A percentile compares a stretch with the other conserved stretches of the same genome.
Conservation (phyloP, 2,113 vertebrate genomes). For the Peucedramus taeniatus region DNA sequence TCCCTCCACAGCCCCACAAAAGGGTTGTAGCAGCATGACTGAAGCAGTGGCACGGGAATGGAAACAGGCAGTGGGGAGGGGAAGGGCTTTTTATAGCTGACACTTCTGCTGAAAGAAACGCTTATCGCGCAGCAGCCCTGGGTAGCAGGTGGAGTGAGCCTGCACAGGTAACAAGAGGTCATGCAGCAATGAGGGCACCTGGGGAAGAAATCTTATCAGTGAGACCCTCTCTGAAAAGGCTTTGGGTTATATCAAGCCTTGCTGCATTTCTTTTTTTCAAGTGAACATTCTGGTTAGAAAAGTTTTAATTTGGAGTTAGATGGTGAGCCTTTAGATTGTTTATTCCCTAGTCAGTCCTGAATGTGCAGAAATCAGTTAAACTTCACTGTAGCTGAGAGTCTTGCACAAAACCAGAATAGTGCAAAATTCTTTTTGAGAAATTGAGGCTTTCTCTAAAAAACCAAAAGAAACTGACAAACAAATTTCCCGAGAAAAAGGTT, state of each 20-base stretch:
- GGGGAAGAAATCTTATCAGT: not conserved
- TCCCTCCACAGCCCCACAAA: not conserved
- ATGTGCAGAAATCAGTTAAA: not conserved
- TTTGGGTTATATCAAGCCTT: not conserved
- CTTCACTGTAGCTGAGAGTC: not conserved
- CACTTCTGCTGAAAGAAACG: constrained; percentile 29
- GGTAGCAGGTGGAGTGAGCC: constrained; percentile 35
- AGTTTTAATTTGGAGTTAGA: not conserved
- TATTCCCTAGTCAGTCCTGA: not conserved
- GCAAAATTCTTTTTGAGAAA: not conserved
- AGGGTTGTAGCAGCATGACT: not conserved
- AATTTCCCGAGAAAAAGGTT: rapidly evolving
- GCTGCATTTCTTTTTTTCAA: not conserved
- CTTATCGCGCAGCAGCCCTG: not conserved
- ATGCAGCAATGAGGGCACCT: not conserved
- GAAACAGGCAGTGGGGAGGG: constrained; percentile 13
- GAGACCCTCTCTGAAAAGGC: not conserved
- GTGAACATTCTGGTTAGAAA: not conserved
- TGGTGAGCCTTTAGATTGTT: not conserved
- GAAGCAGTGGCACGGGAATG: not conserved
- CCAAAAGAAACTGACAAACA: not conserved
- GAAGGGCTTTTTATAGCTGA: constrained; percentile 63
- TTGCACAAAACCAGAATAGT: not conserved
- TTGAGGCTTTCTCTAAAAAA: not conserved
- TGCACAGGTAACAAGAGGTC: constrained; percentile 46